Evolutionary conservation across 2,888 invertebrate genomes (phyloP).

Genomic region (Drosophila heteroneura): DNA sequence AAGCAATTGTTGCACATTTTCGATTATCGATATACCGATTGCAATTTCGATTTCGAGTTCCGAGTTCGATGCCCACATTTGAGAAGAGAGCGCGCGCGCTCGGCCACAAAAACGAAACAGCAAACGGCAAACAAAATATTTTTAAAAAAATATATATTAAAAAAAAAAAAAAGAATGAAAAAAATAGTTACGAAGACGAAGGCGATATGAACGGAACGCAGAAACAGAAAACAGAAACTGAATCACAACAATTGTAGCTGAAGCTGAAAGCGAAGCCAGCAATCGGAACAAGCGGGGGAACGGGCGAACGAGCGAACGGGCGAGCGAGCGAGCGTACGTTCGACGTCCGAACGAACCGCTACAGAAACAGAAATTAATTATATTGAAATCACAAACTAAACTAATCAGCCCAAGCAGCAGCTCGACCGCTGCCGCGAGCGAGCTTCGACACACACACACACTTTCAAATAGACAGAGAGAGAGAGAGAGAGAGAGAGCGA

Average conservation of each 20-base stretch:
- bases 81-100: conserved; percentile 25
- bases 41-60: conserved; percentile 27
- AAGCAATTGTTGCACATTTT: conserved; percentile 26
- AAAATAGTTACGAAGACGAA: conserved; percentile 16
- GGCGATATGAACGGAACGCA: conserved; percentile 45
- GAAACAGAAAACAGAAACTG: conserved; percentile 61
- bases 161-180: not conserved
- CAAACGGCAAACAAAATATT: conserved; percentile 4
- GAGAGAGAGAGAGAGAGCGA: not conserved
- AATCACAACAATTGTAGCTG: conserved; percentile 41
- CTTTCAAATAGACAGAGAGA: not conserved
- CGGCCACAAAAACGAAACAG: conserved; percentile 34
- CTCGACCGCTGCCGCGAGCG: conserved; percentile 45
- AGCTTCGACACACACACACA: conserved; percentile 31
- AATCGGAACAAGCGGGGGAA: conserved; percentile 29
- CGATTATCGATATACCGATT: conserved; percentile 22
- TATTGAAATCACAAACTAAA: conserved; percentile 80
- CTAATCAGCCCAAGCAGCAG: conserved; percentile 72
- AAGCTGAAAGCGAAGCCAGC: conserved; percentile 21
- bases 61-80: conserved; percentile 34
- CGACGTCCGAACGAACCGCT: conserved; percentile 76
- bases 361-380: conserved; percentile 79
- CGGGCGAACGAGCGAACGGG: conserved; percentile 32
- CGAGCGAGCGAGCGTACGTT: conserved; percentile 50
- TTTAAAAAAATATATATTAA: not conserved